Conservation (phyloP, 2,797 vertebrate species). For the Sphenopsis melanotis region DNA sequence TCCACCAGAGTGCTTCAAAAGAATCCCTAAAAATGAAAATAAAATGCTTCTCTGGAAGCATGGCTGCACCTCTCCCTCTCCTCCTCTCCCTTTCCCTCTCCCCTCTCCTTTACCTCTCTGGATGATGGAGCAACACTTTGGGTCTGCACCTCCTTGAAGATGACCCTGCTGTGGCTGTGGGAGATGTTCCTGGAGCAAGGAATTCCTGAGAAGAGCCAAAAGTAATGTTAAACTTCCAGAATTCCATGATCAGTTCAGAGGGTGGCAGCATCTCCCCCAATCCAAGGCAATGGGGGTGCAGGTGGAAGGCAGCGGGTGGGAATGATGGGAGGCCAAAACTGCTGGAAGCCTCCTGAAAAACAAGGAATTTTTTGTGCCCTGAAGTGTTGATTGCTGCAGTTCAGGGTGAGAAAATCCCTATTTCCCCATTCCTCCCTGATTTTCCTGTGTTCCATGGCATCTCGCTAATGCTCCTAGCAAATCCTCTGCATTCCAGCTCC, state of each 20-base stretch:
- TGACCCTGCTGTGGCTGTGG: accelerated
- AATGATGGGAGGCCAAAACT: neutral
- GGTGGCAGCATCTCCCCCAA: neutral
- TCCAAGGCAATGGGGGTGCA: neutral
- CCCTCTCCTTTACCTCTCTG: neutral
- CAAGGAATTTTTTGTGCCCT: neutral
- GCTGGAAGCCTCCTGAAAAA: neutral
- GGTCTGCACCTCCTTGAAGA: neutral
- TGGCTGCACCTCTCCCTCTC: neutral
- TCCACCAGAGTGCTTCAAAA: neutral
- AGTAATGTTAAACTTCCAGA: neutral
- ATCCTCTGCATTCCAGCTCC: neutral
- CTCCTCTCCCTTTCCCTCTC: too few species aligned
- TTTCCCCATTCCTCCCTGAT: neutral
- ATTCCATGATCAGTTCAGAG: neutral
- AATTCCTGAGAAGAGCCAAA: neutral
- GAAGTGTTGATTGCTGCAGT: neutral
- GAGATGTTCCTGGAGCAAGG: neutral
- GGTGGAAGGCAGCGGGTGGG: neutral
- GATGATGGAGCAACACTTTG: neutral
- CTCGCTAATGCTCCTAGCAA: neutral
- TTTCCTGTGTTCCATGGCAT: neutral
- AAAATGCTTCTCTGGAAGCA: neutral
- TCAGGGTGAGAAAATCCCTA: accelerated
- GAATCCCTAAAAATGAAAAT: neutral